phyloP scores from a whole-genome alignment of 2,113 vertebrate species.

The Pluvianellus socialis region DNA sequence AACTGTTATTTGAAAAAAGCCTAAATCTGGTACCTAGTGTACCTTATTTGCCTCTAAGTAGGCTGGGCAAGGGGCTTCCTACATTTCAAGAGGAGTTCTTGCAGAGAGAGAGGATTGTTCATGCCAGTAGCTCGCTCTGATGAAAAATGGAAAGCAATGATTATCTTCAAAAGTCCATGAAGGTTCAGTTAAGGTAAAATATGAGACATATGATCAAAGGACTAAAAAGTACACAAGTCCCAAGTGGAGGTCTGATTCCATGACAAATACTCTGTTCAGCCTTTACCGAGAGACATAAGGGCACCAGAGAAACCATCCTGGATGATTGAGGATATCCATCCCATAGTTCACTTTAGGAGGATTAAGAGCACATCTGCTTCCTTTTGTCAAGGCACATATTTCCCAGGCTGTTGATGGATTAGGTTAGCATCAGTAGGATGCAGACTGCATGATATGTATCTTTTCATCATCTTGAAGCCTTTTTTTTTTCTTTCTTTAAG shows the following conservation, averaged over 20 bases:
- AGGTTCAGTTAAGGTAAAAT: slow-evolving; percentile 52
- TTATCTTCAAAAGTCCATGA: slow-evolving; percentile 25
- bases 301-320: slow-evolving; percentile 35
- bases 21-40: not conserved
- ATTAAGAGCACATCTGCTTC: slow-evolving; percentile 65
- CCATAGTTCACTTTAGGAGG: not conserved
- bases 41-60: not conserved
- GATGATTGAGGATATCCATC: slow-evolving; percentile 38
- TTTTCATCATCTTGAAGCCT: slow-evolving; percentile 7
- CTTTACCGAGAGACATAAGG: slow-evolving; percentile 40
- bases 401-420: slow-evolving; percentile 37
- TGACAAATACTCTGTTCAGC: slow-evolving; percentile 23
- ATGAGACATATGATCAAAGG: slow-evolving; percentile 51
- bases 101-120: not conserved
- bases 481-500: not conserved
- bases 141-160: slow-evolving; percentile 48
- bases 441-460: not conserved
- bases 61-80: not conserved
- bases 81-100: not conserved
- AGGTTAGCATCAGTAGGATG: slow-evolving; percentile 15
- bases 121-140: not conserved
- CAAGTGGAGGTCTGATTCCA: slow-evolving; percentile 7
- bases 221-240: slow-evolving; percentile 28
- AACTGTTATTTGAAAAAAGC: not conserved
- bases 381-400: slow-evolving; percentile 45